Base-by-base conservation (phyloP, 2,113 vertebrate species). In the Corythoichthys intestinalis region DNA sequence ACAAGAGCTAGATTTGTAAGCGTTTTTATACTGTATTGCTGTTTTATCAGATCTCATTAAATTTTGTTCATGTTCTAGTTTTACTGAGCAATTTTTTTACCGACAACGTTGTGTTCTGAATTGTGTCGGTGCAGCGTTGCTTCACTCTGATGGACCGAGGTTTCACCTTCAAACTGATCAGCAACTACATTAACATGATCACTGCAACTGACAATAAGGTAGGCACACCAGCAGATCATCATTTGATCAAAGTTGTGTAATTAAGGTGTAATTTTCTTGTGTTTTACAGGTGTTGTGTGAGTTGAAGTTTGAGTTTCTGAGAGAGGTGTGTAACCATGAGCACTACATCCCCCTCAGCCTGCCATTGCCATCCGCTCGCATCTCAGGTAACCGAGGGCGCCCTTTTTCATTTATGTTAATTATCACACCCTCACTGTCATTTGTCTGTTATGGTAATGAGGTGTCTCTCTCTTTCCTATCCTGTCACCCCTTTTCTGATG, bases 81-180 rank as follows among this genome's bases (percentile, higher is more conserved):
- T 15, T 6, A 34, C 8, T 17, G 7, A 20, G 7, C 13, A 4
- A 57, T 35, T 35, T 57, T 4, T 13, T 57, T 4, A 6, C 13
- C 11, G 5, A 58, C 54, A 13, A 9, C 52, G 4, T 28, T 10
- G 37, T 20, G 39, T 9, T 7, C 1, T n/a, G 44, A 14, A 44
- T 44, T 64, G 10, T 53, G 48, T 56, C 39, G 52, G 62, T 58
- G 61, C 81, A 98, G 97, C 95, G 94, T 47, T 98, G 96, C 77
- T 96, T 99, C 69, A 97, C 96, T 0, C 92, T 98, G 78, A 95
- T 98, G 96, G 96, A 99, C 85, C 88, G 97, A 89, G 97, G 97
- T 68, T 96, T 96, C 86, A 93, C 95, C 73, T 98, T 99, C 88
- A 97, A 92, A 82, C 88, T 96, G 74, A 93, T 98, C 54, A 98